Base-by-base conservation (phyloP, 2,113 vertebrate genomes). In the Charina bottae region DNA sequence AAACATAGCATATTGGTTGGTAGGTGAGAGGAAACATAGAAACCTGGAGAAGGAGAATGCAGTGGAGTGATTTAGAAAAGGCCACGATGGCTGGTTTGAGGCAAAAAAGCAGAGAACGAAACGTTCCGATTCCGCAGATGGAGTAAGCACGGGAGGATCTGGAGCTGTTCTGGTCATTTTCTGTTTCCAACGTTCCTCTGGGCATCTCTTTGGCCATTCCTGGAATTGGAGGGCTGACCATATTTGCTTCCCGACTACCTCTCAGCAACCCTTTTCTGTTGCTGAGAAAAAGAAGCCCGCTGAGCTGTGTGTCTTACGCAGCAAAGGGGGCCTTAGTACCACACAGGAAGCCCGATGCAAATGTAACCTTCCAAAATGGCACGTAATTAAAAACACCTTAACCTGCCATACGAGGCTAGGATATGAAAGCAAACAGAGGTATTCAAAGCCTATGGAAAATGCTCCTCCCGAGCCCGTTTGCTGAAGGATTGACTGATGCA, bases 291-390 rank as follows among this genome's bases (percentile, higher is more conserved):
- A 24, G 3, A 21, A 15, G 7, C 55, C 12, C 49, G 54, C n/a
- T 33, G 15, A 33, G 56, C 88, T n/a, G 9, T 17, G 56, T 78
- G 4, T 33, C 46, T 53, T 56, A 17, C 42, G 58, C 49, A 60
- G 89, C 12, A 8, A 24, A 90, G 58, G 72, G 72, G 68, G 19
- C 1, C 1, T 46, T 15, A 2, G 24, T 6, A 72, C 28, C 3
- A 84, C n/a, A 1, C 28, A 1, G 91, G 93, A 93, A 90, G 88
- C 1, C 0, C 28, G 93, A 90, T 90, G 91, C 95, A 94, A 96
- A 97, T 96, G 89, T 97, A 96, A 97, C 97, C 97, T 97, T 97
- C 96, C 95, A 93, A 85, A 68, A 4, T 37, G n/a, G 89, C 89
- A 49, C 0, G 4, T 94, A 92, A 96, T 96, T 93, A 93, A 93